These are phyloP conservation scores for Liopterus haemorrhoidalis DNA, from an alignment of 2,888 invertebrate species.

Conservation along the genomic window DNA sequence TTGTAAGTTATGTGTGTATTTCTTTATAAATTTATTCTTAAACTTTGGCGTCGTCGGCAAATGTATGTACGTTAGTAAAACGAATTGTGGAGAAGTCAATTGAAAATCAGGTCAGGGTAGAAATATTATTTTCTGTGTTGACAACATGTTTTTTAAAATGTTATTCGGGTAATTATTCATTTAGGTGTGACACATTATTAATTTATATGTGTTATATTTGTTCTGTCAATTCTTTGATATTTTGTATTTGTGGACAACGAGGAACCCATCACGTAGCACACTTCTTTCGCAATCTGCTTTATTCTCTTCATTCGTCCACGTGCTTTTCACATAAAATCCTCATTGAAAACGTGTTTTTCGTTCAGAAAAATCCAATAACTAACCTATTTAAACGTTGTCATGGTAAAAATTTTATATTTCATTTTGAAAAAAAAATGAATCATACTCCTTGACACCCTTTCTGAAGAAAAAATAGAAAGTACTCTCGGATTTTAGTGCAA, in stretches of 20 bases:
- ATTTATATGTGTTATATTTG: constrained; percentile 6
- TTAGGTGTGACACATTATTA: not conserved
- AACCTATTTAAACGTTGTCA: not conserved
- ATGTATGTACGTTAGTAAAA: constrained; percentile 29
- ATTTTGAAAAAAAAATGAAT: not conserved
- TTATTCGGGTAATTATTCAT: constrained; percentile 12
- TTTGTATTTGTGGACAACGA: constrained; percentile 12
- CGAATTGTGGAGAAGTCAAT: constrained; percentile 26
- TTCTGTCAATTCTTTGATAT: constrained; percentile 8
- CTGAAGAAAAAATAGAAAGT: constrained; percentile 17
- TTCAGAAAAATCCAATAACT: not conserved
- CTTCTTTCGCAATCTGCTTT: constrained; percentile 22
- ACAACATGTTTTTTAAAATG: constrained; percentile 13
- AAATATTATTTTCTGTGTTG: constrained; percentile 16
- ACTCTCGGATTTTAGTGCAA: constrained; percentile 19
- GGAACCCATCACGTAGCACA: constrained; percentile 16
- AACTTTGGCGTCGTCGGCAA: constrained; percentile 41
- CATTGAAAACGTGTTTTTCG: not conserved
- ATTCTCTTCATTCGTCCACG: constrained; percentile 18
- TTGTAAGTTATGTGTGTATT: constrained; percentile 38
- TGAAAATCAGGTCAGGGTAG: constrained; percentile 38
- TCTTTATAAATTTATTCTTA: constrained; percentile 40
- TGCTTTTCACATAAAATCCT: constrained; percentile 18
- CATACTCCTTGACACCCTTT: not conserved
- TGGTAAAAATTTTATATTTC: not conserved